Conservation (phyloP, 2,888 invertebrate genomes). For the Agrenia bidenticulata region DNA sequence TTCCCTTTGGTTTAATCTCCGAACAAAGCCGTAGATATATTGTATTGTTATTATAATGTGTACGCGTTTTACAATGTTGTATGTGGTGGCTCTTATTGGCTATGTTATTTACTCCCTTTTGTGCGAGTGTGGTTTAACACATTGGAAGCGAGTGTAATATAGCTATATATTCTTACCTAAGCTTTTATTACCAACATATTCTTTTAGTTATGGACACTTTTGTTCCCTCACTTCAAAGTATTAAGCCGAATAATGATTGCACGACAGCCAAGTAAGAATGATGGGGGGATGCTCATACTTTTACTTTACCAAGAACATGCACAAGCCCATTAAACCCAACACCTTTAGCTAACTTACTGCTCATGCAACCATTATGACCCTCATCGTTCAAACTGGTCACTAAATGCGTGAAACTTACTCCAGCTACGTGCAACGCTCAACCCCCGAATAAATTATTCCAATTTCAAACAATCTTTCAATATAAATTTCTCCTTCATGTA, state of each 20-base stretch:
- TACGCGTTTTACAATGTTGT: too few species aligned
- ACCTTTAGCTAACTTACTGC: background rate
- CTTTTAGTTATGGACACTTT: background rate
- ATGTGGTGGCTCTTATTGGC: too few species aligned
- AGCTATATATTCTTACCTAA: too few species aligned
- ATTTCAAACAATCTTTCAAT: too few species aligned
- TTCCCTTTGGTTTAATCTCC: slow-evolving; percentile 4
- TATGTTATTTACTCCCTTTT: too few species aligned
- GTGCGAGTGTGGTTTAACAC: too few species aligned
- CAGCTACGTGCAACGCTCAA: background rate
- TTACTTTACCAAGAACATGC: background rate
- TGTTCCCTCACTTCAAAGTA: slow-evolving; percentile 9
- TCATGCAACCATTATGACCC: background rate
- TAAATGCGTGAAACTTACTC: background rate
- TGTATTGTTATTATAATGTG: background rate
- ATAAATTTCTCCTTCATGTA: too few species aligned
- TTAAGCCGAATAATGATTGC: slow-evolving; percentile 6
- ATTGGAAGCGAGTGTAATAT: too few species aligned
- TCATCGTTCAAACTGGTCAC: slow-evolving; percentile 3
- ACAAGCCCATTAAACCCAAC: slow-evolving; percentile 7
- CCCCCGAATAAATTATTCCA: slow-evolving; percentile 3
- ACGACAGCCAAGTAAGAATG: slow-evolving; percentile 7
- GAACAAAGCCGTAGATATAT: background rate
- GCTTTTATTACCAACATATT: slow-evolving; percentile 3
- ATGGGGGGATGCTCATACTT: background rate